Evolutionary conservation across 2,888 invertebrate species (phyloP).

Genomic region (Yponomeuta evonymella): DNA sequence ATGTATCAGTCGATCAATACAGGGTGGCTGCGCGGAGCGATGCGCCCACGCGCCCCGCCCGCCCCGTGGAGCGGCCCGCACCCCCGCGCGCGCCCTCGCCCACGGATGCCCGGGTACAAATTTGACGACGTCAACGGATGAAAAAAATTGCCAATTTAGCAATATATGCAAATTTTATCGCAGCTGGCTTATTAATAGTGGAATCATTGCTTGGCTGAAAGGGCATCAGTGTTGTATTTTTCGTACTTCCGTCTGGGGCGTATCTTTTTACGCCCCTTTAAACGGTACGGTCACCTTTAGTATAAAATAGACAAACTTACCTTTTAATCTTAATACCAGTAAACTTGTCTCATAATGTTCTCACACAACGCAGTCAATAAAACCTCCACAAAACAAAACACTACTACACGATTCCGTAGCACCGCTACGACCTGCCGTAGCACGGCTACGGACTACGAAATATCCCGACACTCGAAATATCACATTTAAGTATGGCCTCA

Average conservation of each 20-base stretch:
- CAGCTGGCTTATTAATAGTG: too few species aligned
- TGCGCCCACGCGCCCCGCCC: constrained; percentile 44
- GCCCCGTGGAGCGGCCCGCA: constrained; percentile 20
- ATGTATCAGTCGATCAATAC: constrained; percentile 65
- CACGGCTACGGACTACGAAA: background rate
- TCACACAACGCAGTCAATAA: background rate
- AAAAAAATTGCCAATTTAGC: background rate
- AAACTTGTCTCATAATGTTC: background rate
- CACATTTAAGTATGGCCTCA: background rate
- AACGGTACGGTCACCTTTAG: constrained; percentile 20
- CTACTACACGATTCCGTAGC: background rate
- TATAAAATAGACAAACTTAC: constrained; percentile 27
- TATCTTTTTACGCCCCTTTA: too few species aligned
- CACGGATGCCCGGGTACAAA: constrained; percentile 33
- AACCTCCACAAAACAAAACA: constrained; percentile 1
- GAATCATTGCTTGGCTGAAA: too few species aligned
- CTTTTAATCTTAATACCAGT: background rate
- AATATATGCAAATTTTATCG: background rate
- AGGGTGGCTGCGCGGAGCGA: constrained; percentile 48
- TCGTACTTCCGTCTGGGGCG: too few species aligned
- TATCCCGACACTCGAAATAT: background rate
- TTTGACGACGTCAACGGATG: background rate
- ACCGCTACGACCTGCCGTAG: background rate
- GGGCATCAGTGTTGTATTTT: too few species aligned
- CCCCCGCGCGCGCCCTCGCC: constrained; percentile 38